Evolutionary conservation across 2,113 vertebrate genomes (phyloP).

Genomic region (Sisor rabdophorus): DNA sequence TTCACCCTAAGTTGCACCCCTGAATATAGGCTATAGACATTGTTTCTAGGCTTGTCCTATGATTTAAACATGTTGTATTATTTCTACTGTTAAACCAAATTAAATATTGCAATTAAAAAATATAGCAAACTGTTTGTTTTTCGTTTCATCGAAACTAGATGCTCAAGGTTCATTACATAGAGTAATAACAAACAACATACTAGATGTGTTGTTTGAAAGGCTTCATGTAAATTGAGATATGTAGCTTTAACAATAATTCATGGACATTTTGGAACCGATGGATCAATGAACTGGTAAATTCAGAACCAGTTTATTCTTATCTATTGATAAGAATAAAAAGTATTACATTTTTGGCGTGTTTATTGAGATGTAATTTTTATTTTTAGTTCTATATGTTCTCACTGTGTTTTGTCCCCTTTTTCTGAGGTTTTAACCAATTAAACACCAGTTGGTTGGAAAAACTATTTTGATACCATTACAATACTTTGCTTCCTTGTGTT

Average conservation of each 20-base stretch:
- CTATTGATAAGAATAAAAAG: no score
- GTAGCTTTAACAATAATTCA: background rate
- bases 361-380: no score
- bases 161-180: background rate
- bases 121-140: background rate
- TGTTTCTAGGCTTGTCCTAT: no score
- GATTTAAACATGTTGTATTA: no score
- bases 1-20: no score
- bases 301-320: no score
- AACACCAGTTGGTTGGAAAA: conserved; percentile 19
- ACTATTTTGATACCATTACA: conserved; percentile 7
- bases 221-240: background rate
- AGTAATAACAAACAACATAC: background rate
- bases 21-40: no score
- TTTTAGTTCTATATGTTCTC: background rate
- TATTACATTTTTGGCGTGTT: no score
- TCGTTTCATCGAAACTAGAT: background rate
- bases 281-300: no score
- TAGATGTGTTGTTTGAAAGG: background rate
- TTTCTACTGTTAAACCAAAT: no score
- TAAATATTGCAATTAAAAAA: no score
- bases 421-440: conserved; percentile 32
- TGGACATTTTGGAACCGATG: no score
- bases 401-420: background rate
- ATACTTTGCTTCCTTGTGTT: conserved; percentile 52